phyloP scores from a whole-genome alignment of 2,113 vertebrate species.

The Anas platyrhynchos region DNA sequence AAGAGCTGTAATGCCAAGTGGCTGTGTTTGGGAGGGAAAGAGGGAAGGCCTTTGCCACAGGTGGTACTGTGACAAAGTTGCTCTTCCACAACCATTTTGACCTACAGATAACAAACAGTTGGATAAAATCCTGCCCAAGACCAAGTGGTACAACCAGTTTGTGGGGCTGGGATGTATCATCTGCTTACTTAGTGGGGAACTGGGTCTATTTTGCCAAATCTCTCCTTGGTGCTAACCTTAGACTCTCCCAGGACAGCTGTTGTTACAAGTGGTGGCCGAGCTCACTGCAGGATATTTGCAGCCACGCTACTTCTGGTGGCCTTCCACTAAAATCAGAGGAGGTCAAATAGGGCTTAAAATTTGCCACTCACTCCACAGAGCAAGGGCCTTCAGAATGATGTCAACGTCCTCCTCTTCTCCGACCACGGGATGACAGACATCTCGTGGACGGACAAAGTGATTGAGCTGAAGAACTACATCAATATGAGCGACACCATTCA shows the following conservation, averaged over 20 bases:
- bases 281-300: neutral
- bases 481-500: slow-evolving; percentile 83
- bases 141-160: neutral
- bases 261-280: neutral
- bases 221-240: neutral
- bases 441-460: slow-evolving; percentile 90
- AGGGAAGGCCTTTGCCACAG: neutral
- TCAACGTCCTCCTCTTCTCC: slow-evolving; percentile 92
- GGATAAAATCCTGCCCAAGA: neutral
- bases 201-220: neutral
- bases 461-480: slow-evolving; percentile 87
- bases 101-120: neutral
- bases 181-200: neutral
- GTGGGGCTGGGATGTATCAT: neutral
- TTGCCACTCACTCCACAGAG: slow-evolving; percentile 76
- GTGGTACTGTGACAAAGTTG: neutral
- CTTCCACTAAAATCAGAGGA: neutral
- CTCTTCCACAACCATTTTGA: neutral
- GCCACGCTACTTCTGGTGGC: rapidly evolving
- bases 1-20: neutral
- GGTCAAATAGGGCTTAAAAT: neutral
- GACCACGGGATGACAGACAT: slow-evolving; percentile 96
- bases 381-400: slow-evolving; percentile 76
- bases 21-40: neutral
- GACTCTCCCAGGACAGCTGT: neutral